Percentiles rank a stretch among this genome's conserved stretches.
Evolutionary conservation across 2,888 invertebrate species (phyloP).

Genomic region (Eristalinus sepulchralis): DNA sequence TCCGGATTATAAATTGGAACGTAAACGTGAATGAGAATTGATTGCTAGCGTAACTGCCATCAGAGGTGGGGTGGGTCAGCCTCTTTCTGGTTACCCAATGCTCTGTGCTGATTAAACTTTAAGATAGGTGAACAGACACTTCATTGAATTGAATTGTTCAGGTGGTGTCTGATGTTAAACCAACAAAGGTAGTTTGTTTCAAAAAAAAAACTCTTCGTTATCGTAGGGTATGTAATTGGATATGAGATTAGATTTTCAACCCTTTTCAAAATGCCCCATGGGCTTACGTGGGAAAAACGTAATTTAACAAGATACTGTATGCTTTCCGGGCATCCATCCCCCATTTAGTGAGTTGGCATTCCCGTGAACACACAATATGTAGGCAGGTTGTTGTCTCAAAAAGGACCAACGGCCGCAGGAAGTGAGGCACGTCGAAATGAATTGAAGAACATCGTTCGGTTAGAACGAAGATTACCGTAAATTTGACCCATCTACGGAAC

Average conservation of each 20-base stretch:
- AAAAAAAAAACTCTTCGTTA: background rate
- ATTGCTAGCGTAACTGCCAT: constrained; percentile 15
- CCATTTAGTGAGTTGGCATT: background rate
- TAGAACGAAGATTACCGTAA: no score
- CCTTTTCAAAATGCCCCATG: background rate
- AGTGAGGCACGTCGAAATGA: background rate
- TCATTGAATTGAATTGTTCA: no score
- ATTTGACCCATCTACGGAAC: no score
- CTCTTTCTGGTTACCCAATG: no score
- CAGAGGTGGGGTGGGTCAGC: background rate
- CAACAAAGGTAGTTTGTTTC: background rate
- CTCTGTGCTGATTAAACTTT: background rate
- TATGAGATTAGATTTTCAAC: background rate
- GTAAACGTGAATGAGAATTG: constrained; percentile 27
- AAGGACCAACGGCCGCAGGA: background rate
- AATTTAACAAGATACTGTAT: background rate
- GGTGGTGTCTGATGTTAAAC: no score
- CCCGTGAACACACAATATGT: background rate
- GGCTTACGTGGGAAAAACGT: background rate
- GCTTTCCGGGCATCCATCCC: background rate
- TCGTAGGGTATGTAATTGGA: background rate
- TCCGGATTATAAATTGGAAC: constrained; percentile 16
- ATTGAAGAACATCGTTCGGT: background rate
- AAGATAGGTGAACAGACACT: background rate
- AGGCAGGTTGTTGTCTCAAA: background rate